Conservation (phyloP, 2,888 invertebrate genomes). For the Drosophila dives region DNA sequence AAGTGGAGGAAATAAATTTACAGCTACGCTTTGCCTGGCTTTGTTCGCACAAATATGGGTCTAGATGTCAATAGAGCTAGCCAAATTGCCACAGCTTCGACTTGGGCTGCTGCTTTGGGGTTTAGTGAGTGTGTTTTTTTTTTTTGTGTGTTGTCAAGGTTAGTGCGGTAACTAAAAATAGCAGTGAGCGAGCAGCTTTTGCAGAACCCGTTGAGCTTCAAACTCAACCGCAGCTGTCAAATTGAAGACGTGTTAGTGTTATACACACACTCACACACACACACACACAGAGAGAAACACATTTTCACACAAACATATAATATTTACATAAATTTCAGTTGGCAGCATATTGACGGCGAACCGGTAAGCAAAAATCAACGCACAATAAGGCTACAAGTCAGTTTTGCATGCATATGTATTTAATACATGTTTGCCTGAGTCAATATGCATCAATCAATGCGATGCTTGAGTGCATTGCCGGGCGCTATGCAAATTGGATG, state of each 20-base stretch:
- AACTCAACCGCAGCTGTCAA: conserved; percentile 71
- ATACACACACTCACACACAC: conserved; percentile 55
- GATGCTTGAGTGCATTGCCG: conserved; percentile 30
- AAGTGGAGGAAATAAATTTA: conserved; percentile 59
- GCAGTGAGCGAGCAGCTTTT: conserved; percentile 60
- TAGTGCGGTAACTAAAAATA: conserved; percentile 70
- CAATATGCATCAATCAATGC: conserved; percentile 64
- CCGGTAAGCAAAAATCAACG: conserved; percentile 60
- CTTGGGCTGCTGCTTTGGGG: conserved; percentile 21
- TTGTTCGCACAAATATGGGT: conserved; percentile 65
- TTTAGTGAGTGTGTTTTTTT: conserved; percentile 50
- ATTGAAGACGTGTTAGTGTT: conserved; percentile 63
- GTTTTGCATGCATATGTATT: conserved; percentile 1
- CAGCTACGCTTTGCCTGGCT: conserved; percentile 52
- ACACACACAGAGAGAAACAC: conserved; percentile 49
- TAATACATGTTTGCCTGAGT: conserved; percentile 39
- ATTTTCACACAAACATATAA: conserved; percentile 13
- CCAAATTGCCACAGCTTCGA: conserved; percentile 23
- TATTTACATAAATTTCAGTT: conserved; percentile 57
- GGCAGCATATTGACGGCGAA: conserved; percentile 50
- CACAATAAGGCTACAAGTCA: conserved; percentile 21
- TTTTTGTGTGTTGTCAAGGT: conserved; percentile 53
- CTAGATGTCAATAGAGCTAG: conserved; percentile 70
- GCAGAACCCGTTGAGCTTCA: conserved; percentile 50
- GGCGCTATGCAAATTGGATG: conserved; percentile 73